phyloP scores from a whole-genome alignment of 2,888 invertebrate genomes.

The Lissocephala sabroskyi region DNA sequence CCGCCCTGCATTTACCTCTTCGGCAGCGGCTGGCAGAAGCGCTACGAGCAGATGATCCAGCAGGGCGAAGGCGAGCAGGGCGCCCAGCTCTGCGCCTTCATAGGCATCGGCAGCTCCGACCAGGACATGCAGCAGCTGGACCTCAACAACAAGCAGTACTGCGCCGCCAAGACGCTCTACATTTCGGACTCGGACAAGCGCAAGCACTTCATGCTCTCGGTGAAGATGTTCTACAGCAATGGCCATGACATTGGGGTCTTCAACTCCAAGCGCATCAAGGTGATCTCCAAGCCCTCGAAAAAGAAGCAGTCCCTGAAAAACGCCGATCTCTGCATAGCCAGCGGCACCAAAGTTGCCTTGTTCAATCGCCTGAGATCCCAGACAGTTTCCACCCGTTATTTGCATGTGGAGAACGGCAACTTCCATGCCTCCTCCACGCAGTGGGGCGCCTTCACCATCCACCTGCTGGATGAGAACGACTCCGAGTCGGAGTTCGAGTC shows the following conservation, averaged over 20 bases:
- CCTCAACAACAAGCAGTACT: conserved; percentile 98
- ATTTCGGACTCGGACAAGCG: conserved; percentile 99
- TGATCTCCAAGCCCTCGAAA: conserved; percentile 99
- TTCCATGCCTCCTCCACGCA: conserved; percentile 99
- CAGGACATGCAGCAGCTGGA: conserved; percentile 99
- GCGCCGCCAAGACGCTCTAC: conserved; percentile 98
- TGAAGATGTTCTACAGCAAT: conserved; percentile 99
- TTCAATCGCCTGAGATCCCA: conserved; percentile 98
- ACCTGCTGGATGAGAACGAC: conserved; percentile 97
- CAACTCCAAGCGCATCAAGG: conserved; percentile 99
- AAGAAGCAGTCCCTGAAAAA: conserved; percentile 99
- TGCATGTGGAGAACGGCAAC: conserved; percentile 98
- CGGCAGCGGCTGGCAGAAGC: conserved; percentile 98
- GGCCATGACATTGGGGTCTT: conserved; percentile 99
- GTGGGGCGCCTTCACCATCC: conserved; percentile 99
- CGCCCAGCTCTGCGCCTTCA: conserved; percentile 97
- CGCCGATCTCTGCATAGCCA: conserved; percentile 98
- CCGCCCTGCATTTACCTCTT: conserved; percentile 99
- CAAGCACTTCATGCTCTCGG: conserved; percentile 99
- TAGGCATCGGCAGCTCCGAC: conserved; percentile 98
- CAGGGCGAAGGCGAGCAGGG: conserved; percentile 93
- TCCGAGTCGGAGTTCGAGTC: too few relatives aligned
- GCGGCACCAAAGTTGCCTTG: conserved; percentile 98
- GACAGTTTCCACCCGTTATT: conserved; percentile 98
- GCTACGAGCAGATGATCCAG: conserved; percentile 93